These are phyloP conservation scores for Lagocephalus sceleratus DNA, from an alignment of 2,797 vertebrate species.

Conservation along the genomic window DNA sequence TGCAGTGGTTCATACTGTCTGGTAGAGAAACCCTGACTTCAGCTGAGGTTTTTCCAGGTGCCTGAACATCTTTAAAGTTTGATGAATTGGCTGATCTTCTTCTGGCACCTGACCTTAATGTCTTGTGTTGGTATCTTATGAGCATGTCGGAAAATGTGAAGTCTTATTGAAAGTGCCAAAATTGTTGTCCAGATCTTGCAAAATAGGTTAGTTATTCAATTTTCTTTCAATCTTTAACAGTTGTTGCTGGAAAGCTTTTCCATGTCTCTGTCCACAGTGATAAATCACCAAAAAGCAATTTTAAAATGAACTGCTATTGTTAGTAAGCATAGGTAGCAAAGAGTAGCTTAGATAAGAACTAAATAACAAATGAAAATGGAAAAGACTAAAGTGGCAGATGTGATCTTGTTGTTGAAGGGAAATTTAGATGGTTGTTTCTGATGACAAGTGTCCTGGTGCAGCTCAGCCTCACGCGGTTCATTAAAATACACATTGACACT, in stretches of 20 bases:
- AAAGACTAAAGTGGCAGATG: slow-evolving; percentile 4
- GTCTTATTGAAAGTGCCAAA: no score
- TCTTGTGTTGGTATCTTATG: no score
- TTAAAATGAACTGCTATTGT: slow-evolving; percentile 8
- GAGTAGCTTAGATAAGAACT: slow-evolving; percentile 16
- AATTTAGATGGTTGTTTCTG: slow-evolving; percentile 1
- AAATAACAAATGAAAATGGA: slow-evolving; percentile 1
- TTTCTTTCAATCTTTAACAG: no score
- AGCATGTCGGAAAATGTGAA: no score
- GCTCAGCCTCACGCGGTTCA: slow-evolving; percentile 26
- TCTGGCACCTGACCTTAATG: no score
- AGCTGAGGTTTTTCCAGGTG: no score
- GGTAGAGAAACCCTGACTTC: no score
- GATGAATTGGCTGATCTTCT: no score
- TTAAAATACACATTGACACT: slow-evolving; percentile 22
- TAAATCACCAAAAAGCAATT: slow-evolving; percentile 2
- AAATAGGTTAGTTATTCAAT: no score
- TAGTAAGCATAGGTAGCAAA: slow-evolving; percentile 26
- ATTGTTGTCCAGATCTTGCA: no score
- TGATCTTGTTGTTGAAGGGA: not conserved
- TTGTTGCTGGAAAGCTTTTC: not conserved
- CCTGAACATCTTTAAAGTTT: no score
- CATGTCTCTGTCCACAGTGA: not conserved
- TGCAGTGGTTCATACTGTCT: no score
- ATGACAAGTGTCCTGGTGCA: slow-evolving; percentile 35